Evolutionary conservation across 2,888 invertebrate genomes (phyloP).

Genomic region (Eupithecia tripunctaria): DNA sequence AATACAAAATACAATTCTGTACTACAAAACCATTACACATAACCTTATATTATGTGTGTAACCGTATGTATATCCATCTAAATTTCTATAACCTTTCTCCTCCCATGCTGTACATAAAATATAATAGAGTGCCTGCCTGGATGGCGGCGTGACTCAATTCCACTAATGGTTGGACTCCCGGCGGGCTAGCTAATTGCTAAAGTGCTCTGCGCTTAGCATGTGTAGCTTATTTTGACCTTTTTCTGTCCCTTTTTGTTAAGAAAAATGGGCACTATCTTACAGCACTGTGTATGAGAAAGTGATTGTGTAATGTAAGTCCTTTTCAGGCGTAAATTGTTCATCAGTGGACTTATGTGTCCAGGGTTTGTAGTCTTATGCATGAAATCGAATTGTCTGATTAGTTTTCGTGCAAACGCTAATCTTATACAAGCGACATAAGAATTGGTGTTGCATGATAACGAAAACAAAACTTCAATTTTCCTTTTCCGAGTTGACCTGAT

Average conservation of each 20-base stretch:
- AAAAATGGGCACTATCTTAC: background rate
- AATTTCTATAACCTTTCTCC: background rate
- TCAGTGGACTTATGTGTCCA: too few relatives aligned
- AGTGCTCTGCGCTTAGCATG: slow-evolving; percentile 25
- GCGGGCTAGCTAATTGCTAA: slow-evolving; percentile 29
- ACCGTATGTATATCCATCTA: too few relatives aligned
- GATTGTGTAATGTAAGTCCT: background rate
- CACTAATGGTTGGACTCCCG: slow-evolving; percentile 50
- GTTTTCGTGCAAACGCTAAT: too few relatives aligned
- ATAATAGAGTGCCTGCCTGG: slow-evolving; percentile 51
- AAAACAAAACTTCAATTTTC: too few relatives aligned
- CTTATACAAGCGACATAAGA: too few relatives aligned
- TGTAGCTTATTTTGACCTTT: slow-evolving; percentile 11
- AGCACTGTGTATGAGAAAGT: background rate
- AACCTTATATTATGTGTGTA: too few relatives aligned
- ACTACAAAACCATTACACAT: background rate
- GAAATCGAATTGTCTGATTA: too few relatives aligned
- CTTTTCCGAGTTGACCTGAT: too few relatives aligned
- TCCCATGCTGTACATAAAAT: slow-evolving; percentile 21
- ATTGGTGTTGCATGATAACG: too few relatives aligned
- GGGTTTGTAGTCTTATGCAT: too few relatives aligned
- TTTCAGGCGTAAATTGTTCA: too few relatives aligned
- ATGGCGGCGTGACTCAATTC: slow-evolving; percentile 56
- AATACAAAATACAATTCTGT: too few relatives aligned
- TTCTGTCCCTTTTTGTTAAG: background rate